phyloP scores from a whole-genome alignment of 1,140 invertebrate genomes.

The Zaprionus inermis region DNA sequence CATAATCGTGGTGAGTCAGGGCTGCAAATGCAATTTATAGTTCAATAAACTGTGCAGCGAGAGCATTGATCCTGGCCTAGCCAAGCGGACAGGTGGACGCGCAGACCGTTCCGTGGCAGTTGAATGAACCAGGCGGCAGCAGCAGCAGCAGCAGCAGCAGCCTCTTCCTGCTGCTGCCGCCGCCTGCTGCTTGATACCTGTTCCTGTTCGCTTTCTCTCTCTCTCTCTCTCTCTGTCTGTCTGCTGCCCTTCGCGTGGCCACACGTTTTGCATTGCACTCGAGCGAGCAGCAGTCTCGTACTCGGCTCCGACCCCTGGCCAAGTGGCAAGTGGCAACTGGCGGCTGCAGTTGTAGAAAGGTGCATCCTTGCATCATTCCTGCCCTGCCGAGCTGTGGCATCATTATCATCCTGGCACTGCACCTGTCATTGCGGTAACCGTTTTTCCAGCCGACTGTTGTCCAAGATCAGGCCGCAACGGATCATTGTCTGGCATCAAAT shows the following conservation, averaged over 20 bases:
- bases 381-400: not conserved
- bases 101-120: slow-evolving; percentile 19
- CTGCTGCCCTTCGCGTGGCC: not conserved
- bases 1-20: slow-evolving; percentile 22
- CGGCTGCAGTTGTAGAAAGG: slow-evolving; percentile 72
- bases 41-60: slow-evolving; percentile 73
- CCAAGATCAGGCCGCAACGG: slow-evolving; percentile 66
- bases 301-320: slow-evolving; percentile 16
- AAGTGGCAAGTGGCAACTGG: slow-evolving; percentile 26
- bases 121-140: slow-evolving; percentile 47
- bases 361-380: slow-evolving; percentile 73
- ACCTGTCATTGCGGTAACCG: slow-evolving; percentile 73
- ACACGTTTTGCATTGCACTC: slow-evolving; percentile 72
- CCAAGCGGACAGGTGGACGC: slow-evolving; percentile 4
- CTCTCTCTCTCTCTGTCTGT: not conserved
- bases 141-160: slow-evolving; percentile 29
- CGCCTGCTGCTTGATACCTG: slow-evolving; percentile 2
- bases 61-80: slow-evolving; percentile 70
- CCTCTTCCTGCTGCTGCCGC: not conserved
- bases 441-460: slow-evolving; percentile 48
- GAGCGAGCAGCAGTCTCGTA: slow-evolving; percentile 45
- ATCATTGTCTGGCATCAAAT: slow-evolving; percentile 75
- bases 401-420: slow-evolving; percentile 44
- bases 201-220: slow-evolving; percentile 20
- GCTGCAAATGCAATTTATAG: slow-evolving; percentile 47